A percentile compares a stretch with the other conserved stretches of the same genome.
These are phyloP conservation scores for Agrochola litura DNA, from an alignment of 2,888 invertebrate species.

Conservation along the genomic window DNA sequence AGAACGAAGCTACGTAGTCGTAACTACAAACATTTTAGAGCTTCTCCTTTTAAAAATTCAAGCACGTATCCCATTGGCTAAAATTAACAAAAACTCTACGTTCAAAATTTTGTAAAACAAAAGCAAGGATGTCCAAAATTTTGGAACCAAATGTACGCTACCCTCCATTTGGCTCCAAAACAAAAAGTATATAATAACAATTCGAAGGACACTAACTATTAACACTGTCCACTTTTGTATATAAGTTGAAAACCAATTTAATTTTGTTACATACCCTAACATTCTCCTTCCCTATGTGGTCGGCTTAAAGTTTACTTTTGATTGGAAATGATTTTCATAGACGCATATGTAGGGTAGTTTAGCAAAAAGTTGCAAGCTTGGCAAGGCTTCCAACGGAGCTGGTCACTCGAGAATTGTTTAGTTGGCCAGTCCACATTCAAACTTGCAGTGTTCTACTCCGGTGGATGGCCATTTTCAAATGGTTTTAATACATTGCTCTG, in stretches of 20 bases:
- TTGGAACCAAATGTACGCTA: slow-evolving; percentile 61
- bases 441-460: slow-evolving; percentile 67
- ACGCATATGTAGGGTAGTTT: slow-evolving; percentile 49
- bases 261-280: slow-evolving; percentile 6
- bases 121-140: slow-evolving; percentile 51
- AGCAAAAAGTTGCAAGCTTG: slow-evolving; percentile 79
- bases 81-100: slow-evolving; percentile 59
- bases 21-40: slow-evolving; percentile 12
- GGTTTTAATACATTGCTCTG: slow-evolving; percentile 68
- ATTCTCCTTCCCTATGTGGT: background rate
- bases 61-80: slow-evolving; percentile 28
- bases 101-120: slow-evolving; percentile 55
- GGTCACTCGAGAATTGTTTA: slow-evolving; percentile 87
- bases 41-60: slow-evolving; percentile 26
- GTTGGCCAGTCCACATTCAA: slow-evolving; percentile 78
- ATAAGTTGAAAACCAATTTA: slow-evolving; percentile 70
- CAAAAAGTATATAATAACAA: slow-evolving; percentile 83
- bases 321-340: slow-evolving; percentile 12
- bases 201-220: slow-evolving; percentile 83
- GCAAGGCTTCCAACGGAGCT: slow-evolving; percentile 80
- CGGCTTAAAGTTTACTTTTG: slow-evolving; percentile 38
- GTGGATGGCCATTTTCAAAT: slow-evolving; percentile 63
- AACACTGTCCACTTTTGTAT: slow-evolving; percentile 83
- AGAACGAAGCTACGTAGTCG: background rate
- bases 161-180: slow-evolving; percentile 79